Evolutionary conservation across 2,888 invertebrate species (phyloP), one percentile per base, ranked within the genome.

Genomic region (Allophyes oxyacanthae): DNA sequence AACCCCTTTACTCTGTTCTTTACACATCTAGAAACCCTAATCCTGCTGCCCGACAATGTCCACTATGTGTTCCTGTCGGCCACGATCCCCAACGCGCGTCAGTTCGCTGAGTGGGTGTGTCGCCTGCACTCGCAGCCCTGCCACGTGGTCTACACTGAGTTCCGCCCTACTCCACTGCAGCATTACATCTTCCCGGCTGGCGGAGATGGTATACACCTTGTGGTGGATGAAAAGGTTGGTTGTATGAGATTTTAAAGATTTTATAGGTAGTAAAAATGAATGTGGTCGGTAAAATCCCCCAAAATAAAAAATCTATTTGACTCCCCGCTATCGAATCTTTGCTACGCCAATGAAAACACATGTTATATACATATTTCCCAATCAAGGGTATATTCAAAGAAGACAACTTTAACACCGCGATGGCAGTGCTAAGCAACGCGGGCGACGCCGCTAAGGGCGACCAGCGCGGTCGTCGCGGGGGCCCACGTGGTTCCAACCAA

Each of bases 71-170:
- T 99, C 87, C 95, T 99, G 0, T 99, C 99, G 0, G 99, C 99
- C 9, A 99, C 99, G 0, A 99, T 99, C 77, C 99, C 99, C 1
- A 99, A 99, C 91, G 99, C 99, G 2, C 95, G 98, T 3, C 99
- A 99, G 91, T 98, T 98, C 87, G 98, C 96, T 0, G 98, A 98
- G 89, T 98, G 98, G 98, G 97, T 98, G n/a, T 96, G 97, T 49
- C 97, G 98, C 84, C 94, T 99, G 37, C 99, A 99, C 89, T 97
- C 98, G 60, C 98, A 99, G 92, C 99, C 99, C 0, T 99, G 99
- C 81, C 99, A 99, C 87, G 99, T 99, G 33, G 99, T 99, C 30
- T 99, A 99, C 89, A 99, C 99, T 0, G 99, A 99, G 88, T 99
- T 97, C 87, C 94, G 99, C 34, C 99, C 99, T 0, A 99, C 99